Conservation (phyloP, 2,113 vertebrate species). For the Bungarus multicinctus region DNA sequence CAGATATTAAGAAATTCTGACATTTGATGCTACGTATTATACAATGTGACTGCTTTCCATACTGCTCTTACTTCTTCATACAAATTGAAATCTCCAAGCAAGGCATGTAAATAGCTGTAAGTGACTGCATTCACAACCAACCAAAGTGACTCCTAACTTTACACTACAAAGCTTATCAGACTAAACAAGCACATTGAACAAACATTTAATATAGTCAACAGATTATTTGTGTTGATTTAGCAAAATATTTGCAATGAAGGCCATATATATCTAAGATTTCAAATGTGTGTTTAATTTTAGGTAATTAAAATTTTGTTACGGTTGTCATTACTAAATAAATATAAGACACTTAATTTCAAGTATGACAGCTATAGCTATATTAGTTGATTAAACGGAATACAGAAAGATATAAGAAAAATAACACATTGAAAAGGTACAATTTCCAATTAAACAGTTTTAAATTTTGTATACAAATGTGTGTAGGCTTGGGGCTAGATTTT, state of each 20-base stretch:
- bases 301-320: background rate
- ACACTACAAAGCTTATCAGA: background rate
- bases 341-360: background rate
- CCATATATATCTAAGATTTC: background rate
- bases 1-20: slow-evolving; percentile 35
- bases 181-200: background rate
- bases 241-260: slow-evolving; percentile 4
- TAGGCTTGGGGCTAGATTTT: background rate
- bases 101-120: background rate
- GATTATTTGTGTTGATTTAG: background rate
- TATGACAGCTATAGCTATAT: background rate
- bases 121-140: slow-evolving; percentile 34
- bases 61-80: slow-evolving; percentile 38
- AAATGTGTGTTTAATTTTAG: background rate
- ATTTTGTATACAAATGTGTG: background rate
- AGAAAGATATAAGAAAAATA: background rate
- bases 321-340: background rate
- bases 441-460: background rate
- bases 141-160: background rate
- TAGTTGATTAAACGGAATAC: background rate
- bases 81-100: slow-evolving; percentile 16
- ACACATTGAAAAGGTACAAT: background rate
- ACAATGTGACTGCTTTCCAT: slow-evolving; percentile 23
- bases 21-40: slow-evolving; percentile 33
- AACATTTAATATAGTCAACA: background rate